Evolutionary conservation across 2,888 invertebrate genomes (phyloP).

Genomic region (Hirtodrosophila trivittata): DNA sequence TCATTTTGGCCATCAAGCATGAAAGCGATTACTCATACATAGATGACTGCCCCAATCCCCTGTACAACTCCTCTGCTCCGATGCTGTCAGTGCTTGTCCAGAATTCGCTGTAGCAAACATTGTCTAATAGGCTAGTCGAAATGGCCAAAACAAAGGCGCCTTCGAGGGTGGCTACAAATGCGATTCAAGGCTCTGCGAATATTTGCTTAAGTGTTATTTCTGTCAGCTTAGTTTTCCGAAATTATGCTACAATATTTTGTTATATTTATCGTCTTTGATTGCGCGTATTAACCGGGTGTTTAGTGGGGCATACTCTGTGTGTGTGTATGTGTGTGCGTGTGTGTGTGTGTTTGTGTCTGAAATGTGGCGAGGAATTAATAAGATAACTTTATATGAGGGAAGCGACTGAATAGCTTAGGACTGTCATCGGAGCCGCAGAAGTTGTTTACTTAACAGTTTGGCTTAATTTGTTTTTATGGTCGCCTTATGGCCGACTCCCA

Average conservation of each 20-base stretch:
- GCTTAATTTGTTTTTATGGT: slow-evolving; percentile 78
- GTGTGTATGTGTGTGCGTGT: slow-evolving; percentile 4
- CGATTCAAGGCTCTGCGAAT: slow-evolving; percentile 59
- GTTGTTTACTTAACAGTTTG: slow-evolving; percentile 80
- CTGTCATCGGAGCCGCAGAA: slow-evolving; percentile 57
- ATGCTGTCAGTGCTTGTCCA: slow-evolving; percentile 8
- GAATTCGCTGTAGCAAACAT: slow-evolving; percentile 61
- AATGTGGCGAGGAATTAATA: slow-evolving; percentile 63
- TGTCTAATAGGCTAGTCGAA: slow-evolving; percentile 65
- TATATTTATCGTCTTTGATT: slow-evolving; percentile 77
- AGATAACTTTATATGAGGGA: slow-evolving; percentile 64
- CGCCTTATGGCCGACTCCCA: slow-evolving; percentile 38
- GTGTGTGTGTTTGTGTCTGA: slow-evolving; percentile 16
- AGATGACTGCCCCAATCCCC: slow-evolving; percentile 46
- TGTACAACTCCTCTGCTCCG: too few relatives aligned
- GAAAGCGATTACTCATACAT: slow-evolving; percentile 76
- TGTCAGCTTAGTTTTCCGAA: slow-evolving; percentile 75
- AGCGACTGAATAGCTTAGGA: slow-evolving; percentile 35
- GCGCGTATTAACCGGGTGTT: slow-evolving; percentile 73
- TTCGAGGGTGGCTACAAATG: slow-evolving; percentile 23
- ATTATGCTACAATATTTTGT: slow-evolving; percentile 75
- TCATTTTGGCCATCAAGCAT: slow-evolving; percentile 76
- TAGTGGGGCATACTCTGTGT: slow-evolving; percentile 54
- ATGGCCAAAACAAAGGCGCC: slow-evolving; percentile 54
- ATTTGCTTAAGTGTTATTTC: slow-evolving; percentile 79